Base-by-base conservation (phyloP, 2,113 vertebrate genomes). In the Lophura nycthemera region DNA sequence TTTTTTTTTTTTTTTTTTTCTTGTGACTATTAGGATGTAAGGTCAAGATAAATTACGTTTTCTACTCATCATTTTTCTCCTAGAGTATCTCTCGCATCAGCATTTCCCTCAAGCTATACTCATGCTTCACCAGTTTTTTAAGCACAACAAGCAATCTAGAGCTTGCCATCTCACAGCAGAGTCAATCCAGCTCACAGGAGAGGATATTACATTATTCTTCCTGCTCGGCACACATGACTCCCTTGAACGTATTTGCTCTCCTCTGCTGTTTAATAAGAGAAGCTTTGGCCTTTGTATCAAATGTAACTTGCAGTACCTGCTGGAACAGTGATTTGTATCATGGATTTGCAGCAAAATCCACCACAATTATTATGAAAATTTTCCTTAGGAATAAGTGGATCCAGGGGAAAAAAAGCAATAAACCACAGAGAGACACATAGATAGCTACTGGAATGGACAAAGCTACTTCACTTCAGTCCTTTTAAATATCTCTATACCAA, bases 21-120 rank as follows among this genome's bases (percentile, higher is more conserved):
- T 70, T 71, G 73, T 54, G 66, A 14, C 80, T 56, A n/a, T 60
- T 38, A 88, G 61, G 54, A 85, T 64, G 73, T 79, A 90, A 96
- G 95, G 66, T 83, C 74, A 95, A 88, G 82, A 93, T 45, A 86
- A 94, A 96, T 95, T 86, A 76, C 84, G 65, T 84, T 85, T 75
- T 18, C 86, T 34, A 88, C 30, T 75, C 82, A 95, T 83, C 57
- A 82, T 84, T 94, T 97, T 91, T 92, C 75, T 91, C 59, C 29
- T 10, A 30, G 59, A 89, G 50, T 57, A 91, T 60, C 48, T 75
- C 92, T 90, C 20, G 15, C 67, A 65, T 94, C 91, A 95, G 91
- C 78, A 89, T 69, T 92, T 96, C 67, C 60, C 72, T 89, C 67
- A 52, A 95, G 80, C 70, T 94, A 77, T 94, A 72, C 54, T 76